Evolutionary conservation across 2,113 vertebrate genomes (phyloP), one percentile per base, ranked within the genome.

Genomic region (Callionymus lyra): DNA sequence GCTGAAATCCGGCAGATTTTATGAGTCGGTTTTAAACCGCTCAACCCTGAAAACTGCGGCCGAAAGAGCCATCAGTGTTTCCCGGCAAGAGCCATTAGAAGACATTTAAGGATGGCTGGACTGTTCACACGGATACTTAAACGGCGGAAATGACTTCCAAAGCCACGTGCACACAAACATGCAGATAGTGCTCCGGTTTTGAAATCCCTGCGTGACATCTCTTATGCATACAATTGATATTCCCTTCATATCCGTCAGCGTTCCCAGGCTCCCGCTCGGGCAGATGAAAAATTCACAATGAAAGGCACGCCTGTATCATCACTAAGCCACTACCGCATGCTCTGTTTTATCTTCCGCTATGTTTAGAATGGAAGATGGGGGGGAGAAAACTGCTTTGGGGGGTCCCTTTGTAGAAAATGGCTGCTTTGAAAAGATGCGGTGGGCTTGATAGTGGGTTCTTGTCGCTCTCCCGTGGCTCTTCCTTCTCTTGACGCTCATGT

Each of bases 251-350:
- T 65, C 70, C 59, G 65, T 65, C 51, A 46, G 47, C 38, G 40
- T 77, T 67, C 63, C 60, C 55, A 53, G 47, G 50, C 54, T 59
- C 57, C n/a, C 56, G 60, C 31, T 55, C 31, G 37, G 59, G 56
- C 63, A 70, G 59, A 72, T 71, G 64, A 72, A 72, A 70, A 63
- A 76, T 65, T 76, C 70, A 74, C 68, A 78, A 54, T 69, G 61
- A 76, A 68, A 70, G 52, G 53, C 68, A 50, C 10, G 50, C 61
- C 55, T 66, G 57, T 69, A 68, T 65, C 59, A 74, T 78, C 64
- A 63, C 60, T 71, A 57, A 61, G 57, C 54, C 59, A 57, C 70
- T 44, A 6, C 56, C 36, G 51, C 59, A 59, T 63, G 57, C 50
- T 74, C 59, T 49, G 62, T 72, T 79, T 72, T 74, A 76, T 72